Conservation (phyloP, 1,140 invertebrate genomes). For the Acromyrmex heyeri region DNA sequence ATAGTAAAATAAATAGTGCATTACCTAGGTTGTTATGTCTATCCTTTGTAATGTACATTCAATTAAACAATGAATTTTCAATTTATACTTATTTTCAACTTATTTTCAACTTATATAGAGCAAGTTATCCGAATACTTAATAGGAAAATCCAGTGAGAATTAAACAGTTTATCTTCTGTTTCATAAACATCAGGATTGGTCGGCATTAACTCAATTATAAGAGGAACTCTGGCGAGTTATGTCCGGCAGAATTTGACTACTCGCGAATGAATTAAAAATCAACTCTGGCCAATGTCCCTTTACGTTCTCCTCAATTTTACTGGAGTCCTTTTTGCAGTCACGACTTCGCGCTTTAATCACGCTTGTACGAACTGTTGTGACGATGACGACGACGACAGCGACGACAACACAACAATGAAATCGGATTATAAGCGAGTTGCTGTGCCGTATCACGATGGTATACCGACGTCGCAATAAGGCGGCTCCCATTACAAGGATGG, state of each 20-base stretch:
- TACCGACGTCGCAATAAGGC: constrained; percentile 44
- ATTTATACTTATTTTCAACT: too few species aligned
- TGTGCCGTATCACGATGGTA: constrained; percentile 69
- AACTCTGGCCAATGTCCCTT: constrained; percentile 19
- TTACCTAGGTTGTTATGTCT: too few species aligned
- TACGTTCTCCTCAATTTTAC: constrained; percentile 44
- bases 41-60: too few species aligned
- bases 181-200: neutral
- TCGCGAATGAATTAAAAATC: constrained; percentile 58
- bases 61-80: too few species aligned
- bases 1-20: too few species aligned
- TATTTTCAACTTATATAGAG: neutral
- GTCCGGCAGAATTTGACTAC: neutral
- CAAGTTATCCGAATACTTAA: neutral
- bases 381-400: constrained; percentile 27
- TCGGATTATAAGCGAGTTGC: constrained; percentile 72
- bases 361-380: constrained; percentile 39
- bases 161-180: constrained; percentile 30
- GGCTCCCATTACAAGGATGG: constrained; percentile 16
- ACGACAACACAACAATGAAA: constrained; percentile 72
- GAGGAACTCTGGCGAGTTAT: neutral
- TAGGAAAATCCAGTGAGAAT: neutral
- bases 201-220: constrained; percentile 35
- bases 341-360: constrained; percentile 38
- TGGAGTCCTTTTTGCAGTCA: neutral